Conservation (phyloP, 2,888 invertebrate species). For the Caenorhabditis japonica region DNA sequence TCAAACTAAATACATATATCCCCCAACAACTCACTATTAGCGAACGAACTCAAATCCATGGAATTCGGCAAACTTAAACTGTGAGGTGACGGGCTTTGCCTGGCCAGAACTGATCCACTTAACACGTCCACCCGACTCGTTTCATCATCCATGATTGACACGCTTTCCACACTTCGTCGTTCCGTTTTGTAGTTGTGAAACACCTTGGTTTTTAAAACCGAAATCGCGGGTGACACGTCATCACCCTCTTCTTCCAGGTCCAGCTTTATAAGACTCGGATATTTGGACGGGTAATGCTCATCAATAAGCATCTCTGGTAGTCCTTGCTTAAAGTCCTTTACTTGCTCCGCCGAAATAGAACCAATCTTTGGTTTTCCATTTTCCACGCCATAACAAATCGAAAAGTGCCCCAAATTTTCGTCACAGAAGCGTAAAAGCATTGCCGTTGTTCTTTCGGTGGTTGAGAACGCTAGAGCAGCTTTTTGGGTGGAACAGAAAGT, state of each 20-base stretch:
- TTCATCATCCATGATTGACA: constrained; percentile 59
- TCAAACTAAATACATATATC: no score
- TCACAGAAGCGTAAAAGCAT: constrained; percentile 66
- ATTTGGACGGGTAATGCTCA: constrained; percentile 62
- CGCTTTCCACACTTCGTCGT: constrained; percentile 49
- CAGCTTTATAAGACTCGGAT: constrained; percentile 23
- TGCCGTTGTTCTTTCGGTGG: constrained; percentile 20
- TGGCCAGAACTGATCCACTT: constrained; percentile 45
- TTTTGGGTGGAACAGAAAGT: constrained; percentile 52
- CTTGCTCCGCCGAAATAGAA: constrained; percentile 62
- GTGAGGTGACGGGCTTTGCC: constrained; percentile 38
- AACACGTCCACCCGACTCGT: constrained; percentile 61
- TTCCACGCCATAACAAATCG: constrained; percentile 59
- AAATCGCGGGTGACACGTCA: background rate
- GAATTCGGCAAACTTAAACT: background rate
- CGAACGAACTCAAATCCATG: constrained; percentile 6
- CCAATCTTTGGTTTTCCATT: constrained; percentile 57
- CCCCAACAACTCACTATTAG: constrained; percentile 8
- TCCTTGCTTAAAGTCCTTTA: constrained; percentile 70
- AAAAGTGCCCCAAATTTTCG: constrained; percentile 65
- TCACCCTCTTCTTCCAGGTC: constrained; percentile 13
- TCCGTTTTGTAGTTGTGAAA: constrained; percentile 61
- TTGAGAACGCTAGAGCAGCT: constrained; percentile 7
- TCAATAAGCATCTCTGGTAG: constrained; percentile 66
- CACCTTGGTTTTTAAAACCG: constrained; percentile 47